Base-by-base conservation (phyloP, 2,797 vertebrate species). In the Lutjanus argentimaculatus region DNA sequence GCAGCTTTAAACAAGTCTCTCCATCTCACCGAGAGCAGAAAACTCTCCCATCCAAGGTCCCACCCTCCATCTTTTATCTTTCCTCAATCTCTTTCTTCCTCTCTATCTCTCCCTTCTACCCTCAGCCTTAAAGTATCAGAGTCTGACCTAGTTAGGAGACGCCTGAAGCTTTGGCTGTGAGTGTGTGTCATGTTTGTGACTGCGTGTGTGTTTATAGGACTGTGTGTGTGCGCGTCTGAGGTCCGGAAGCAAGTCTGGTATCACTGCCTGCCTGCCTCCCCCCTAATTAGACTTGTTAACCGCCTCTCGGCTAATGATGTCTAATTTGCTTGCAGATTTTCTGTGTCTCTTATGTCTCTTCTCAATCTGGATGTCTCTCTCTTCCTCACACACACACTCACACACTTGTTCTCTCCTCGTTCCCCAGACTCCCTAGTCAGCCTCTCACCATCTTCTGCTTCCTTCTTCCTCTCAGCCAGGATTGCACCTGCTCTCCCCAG, bases 141-240 rank as follows among this genome's bases (percentile, higher is more conserved):
- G 88, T 93, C 82, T 94, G 91, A 93, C 93, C 93, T 92, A 95
- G 91, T 94, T 94, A 90, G 84, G 79, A 89, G 85, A 70, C 49
- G 91, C 90, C 89, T 88, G 45, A 65, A 89, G 92, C 86, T 87
- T 79, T 77, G 82, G 69, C 79, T 85, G 76, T 73, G 64, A 74
- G 74, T 84, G 80, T 66, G 65, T 66, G 65, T 86, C 75, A 43
- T 86, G 79, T 86, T 76, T 84, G 78, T 73, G 74, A 51, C 68
- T 77, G 14, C 56, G 67, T 77, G 63, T 69, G 53, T 80, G 58
- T 76, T n/a, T 85, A 11, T 57, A 7, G 51, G 48, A 19, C 25
- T 66, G 84, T 77, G 52, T 80, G 79, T 79, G 61, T 69, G 79
- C 61, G 77, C 10, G 74, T 79, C 82, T 85, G 73, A 77, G 79